Evolutionary conservation across 2,888 invertebrate species (phyloP).

Genomic region (Melangyna quadrimaculata): DNA sequence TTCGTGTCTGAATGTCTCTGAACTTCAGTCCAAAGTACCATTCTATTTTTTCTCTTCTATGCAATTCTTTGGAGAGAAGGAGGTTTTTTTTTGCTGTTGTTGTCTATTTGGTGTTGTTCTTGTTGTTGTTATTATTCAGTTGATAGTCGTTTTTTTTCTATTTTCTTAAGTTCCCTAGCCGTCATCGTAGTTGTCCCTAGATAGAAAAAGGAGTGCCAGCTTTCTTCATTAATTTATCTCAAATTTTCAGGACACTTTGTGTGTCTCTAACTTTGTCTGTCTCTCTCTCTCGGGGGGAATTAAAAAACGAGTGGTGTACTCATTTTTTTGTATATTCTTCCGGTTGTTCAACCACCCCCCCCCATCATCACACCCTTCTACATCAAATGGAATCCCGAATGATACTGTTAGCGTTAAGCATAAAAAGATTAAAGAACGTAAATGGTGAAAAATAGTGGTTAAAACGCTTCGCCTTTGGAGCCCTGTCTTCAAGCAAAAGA

Average conservation of each 20-base stretch:
- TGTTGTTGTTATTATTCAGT: constrained; percentile 15
- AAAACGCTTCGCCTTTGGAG: constrained; percentile 55
- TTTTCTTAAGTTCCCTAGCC: constrained; percentile 12
- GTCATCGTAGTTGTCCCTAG: background rate
- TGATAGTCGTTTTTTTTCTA: constrained; percentile 23
- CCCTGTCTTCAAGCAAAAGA: constrained; percentile 45
- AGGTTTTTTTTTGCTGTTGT: background rate
- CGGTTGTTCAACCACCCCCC: background rate
- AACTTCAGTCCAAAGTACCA: constrained; percentile 50
- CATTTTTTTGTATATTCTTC: background rate
- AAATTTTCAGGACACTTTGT: constrained; percentile 67
- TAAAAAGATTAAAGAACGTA: constrained; percentile 66
- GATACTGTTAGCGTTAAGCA: constrained; percentile 61
- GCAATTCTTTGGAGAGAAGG: background rate
- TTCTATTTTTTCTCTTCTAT: constrained; percentile 19
- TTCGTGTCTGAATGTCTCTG: constrained; percentile 65
- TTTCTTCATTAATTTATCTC: constrained; percentile 71
- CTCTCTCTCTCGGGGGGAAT: constrained; percentile 26
- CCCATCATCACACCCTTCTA: background rate
- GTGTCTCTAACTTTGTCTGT: background rate
- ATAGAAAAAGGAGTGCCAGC: constrained; percentile 55
- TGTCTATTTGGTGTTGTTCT: background rate
- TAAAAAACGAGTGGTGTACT: constrained; percentile 12
- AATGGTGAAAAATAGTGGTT: constrained; percentile 72
- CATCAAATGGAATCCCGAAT: constrained; percentile 24